Evolutionary conservation across 2,888 invertebrate species (phyloP).

Genomic region (Drosophila austrosaltans): DNA sequence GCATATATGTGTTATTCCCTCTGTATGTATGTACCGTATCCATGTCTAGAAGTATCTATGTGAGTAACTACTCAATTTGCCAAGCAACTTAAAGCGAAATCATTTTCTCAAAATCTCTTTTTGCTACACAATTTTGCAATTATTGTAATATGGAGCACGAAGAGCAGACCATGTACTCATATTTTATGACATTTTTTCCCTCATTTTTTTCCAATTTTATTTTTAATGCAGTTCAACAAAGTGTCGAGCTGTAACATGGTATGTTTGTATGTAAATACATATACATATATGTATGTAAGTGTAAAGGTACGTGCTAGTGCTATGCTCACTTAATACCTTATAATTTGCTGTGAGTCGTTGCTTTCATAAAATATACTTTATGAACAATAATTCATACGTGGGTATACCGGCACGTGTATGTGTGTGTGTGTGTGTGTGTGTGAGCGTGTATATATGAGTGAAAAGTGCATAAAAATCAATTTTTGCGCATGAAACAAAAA

Average conservation of each 20-base stretch:
- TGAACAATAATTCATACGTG: slow-evolving; percentile 75
- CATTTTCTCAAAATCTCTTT: slow-evolving; percentile 62
- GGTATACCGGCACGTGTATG: slow-evolving; percentile 44
- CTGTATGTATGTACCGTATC: too few relatives aligned
- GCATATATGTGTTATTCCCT: slow-evolving; percentile 14
- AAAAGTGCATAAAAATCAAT: slow-evolving; percentile 78
- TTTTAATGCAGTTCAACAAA: slow-evolving; percentile 41
- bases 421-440: slow-evolving; percentile 42
- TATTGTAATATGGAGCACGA: slow-evolving; percentile 63
- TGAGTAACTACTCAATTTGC: slow-evolving; percentile 73
- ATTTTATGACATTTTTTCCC: slow-evolving; percentile 61
- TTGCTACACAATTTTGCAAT: slow-evolving; percentile 72
- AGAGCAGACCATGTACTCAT: slow-evolving; percentile 32
- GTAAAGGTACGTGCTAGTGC: slow-evolving; percentile 57
- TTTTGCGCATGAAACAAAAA: slow-evolving; percentile 68
- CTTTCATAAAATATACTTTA: slow-evolving; percentile 78
- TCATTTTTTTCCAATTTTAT: slow-evolving; percentile 4
- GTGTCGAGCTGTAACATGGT: slow-evolving; percentile 36
- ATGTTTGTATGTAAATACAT: slow-evolving; percentile 15
- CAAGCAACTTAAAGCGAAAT: slow-evolving; percentile 69
- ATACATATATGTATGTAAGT: slow-evolving; percentile 17
- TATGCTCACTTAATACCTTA: slow-evolving; percentile 75
- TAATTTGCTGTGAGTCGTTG: slow-evolving; percentile 76
- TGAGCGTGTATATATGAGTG: slow-evolving; percentile 42
- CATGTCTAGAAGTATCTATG: slow-evolving; percentile 14